Conservation (phyloP, 2,797 vertebrate genomes). For the Lateolabrax maculatus region DNA sequence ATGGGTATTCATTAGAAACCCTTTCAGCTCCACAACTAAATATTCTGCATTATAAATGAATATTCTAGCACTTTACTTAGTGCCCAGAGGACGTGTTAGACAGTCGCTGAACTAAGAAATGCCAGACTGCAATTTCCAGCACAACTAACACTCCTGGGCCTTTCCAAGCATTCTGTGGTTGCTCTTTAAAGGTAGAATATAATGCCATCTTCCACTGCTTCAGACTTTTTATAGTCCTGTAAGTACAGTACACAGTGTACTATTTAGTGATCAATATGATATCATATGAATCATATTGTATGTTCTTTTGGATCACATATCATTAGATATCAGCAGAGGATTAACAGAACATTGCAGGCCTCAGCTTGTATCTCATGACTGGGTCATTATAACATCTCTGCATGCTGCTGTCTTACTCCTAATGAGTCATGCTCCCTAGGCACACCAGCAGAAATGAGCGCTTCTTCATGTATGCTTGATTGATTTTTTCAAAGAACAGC, state of each 20-base stretch:
- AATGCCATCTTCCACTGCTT: background rate
- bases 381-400: background rate
- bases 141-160: constrained; percentile 21
- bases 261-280: background rate
- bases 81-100: constrained; percentile 21
- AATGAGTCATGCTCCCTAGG: background rate
- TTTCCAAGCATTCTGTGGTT: background rate
- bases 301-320: constrained; percentile 5
- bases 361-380: constrained; percentile 1
- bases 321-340: background rate
- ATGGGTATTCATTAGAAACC: constrained; percentile 7
- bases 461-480: constrained; percentile 4
- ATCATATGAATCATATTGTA: background rate
- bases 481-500: constrained; percentile 10
- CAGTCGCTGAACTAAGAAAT: constrained; percentile 25
- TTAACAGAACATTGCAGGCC: background rate
- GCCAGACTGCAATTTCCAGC: constrained; percentile 20
- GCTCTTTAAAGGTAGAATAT: background rate
- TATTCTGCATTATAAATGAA: constrained; percentile 19
- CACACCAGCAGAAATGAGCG: background rate
- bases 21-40: background rate
- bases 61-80: background rate
- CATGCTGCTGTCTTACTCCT: constrained; percentile 1
- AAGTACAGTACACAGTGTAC: background rate
- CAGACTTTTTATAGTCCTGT: background rate